A percentile compares a stretch with the other conserved stretches of the same genome.
phyloP scores from a whole-genome alignment of 2,888 invertebrate species.

The Agrotis segetum region DNA sequence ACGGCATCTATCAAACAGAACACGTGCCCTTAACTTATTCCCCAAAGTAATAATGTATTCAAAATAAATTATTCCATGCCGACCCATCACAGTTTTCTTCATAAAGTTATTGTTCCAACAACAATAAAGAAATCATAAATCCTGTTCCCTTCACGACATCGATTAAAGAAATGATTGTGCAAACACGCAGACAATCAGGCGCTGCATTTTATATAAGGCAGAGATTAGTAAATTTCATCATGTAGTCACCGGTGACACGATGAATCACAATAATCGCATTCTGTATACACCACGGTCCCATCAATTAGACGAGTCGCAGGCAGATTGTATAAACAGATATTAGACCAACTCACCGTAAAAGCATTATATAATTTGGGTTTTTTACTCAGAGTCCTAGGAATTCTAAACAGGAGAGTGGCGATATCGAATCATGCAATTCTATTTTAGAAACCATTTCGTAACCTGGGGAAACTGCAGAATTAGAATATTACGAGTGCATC shows the following conservation, averaged over 20 bases:
- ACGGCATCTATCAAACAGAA: slow-evolving; percentile 17
- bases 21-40: slow-evolving; percentile 11
- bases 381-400: slow-evolving; percentile 64
- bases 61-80: slow-evolving; percentile 49
- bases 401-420: slow-evolving; percentile 61
- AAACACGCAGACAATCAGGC: slow-evolving; percentile 61
- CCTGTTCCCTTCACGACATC: slow-evolving; percentile 65
- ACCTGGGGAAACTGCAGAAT: slow-evolving; percentile 54
- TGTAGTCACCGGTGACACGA: slow-evolving; percentile 62
- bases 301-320: slow-evolving; percentile 74
- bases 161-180: slow-evolving; percentile 67
- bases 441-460: slow-evolving; percentile 56
- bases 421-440: slow-evolving; percentile 60
- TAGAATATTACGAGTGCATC: slow-evolving; percentile 50
- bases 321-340: slow-evolving; percentile 73
- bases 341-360: slow-evolving; percentile 69
- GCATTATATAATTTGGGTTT: slow-evolving; percentile 72
- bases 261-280: slow-evolving; percentile 71
- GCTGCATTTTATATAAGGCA: slow-evolving; percentile 64
- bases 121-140: slow-evolving; percentile 63
- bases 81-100: slow-evolving; percentile 38
- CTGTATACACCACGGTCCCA: slow-evolving; percentile 69
- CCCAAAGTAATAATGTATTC: slow-evolving; percentile 25
- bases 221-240: slow-evolving; percentile 65
- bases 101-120: slow-evolving; percentile 51